Percentiles rank a stretch among this genome's conserved stretches.
phyloP scores from a whole-genome alignment of 1,140 invertebrate species.

The Portunus trituberculatus region DNA sequence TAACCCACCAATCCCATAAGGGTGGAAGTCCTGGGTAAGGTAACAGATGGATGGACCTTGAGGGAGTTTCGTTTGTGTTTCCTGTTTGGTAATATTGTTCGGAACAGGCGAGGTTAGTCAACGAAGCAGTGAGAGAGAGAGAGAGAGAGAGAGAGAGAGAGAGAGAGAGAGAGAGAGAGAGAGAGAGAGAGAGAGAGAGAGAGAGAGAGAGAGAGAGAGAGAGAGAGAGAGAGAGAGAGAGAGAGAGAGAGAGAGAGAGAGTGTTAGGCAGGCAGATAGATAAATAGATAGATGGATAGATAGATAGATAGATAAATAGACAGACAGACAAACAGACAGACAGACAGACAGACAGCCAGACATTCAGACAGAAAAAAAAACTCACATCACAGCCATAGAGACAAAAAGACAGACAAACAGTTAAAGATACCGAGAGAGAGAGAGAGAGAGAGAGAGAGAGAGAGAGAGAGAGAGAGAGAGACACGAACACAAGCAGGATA shows the following conservation, averaged over 20 bases:
- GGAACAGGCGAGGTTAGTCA: not conserved
- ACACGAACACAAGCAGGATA: not conserved
- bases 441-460: too few species aligned
- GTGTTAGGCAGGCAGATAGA: too few species aligned
- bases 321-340: not conserved
- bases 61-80: not conserved
- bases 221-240: not conserved
- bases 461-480: too few species aligned
- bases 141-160: too few species aligned
- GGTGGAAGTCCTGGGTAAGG: not conserved
- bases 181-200: not conserved
- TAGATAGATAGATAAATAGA: not conserved
- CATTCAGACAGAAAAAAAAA: too few species aligned
- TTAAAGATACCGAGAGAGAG: too few species aligned
- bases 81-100: not conserved
- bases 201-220: not conserved
- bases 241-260: not conserved
- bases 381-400: too few species aligned
- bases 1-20: not conserved
- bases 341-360: not conserved
- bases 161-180: not conserved
- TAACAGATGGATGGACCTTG: not conserved
- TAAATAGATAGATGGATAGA: too few species aligned
- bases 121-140: not conserved
- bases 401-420: too few species aligned